Evolutionary conservation across 2,888 invertebrate species (phyloP), one percentile per base, ranked within the genome.

Genomic region (Plebejus argus): DNA sequence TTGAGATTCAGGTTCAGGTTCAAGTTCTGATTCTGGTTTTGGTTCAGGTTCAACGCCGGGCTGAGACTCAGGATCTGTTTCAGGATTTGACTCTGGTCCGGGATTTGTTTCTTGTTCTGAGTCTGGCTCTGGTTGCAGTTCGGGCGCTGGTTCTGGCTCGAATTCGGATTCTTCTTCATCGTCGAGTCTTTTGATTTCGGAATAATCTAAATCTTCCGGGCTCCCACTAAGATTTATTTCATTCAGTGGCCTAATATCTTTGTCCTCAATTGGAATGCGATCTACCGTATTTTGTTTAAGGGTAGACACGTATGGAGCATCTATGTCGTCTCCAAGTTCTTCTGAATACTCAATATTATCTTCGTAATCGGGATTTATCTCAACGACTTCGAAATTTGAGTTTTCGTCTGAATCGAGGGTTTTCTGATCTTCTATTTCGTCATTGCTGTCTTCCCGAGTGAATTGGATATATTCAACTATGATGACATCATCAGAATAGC

Each of bases 401-500:
- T 33, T 33, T 66, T 66, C 28, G 6, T 28, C 66, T 12, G 61
- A 23, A 61, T 61, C 23, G 12, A 61, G 1, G 1, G 23, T 10
- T 28, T 66, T 66, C 28, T 66, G 66, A 6, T 18, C 28, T 28
- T 18, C 28, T 66, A 15, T 1, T 66, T 66, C 15, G 28, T 66
- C 3, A 23, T 61, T 66, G 1, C 6, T 18, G 2, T 66, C 28
- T 28, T 66, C 66, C 23, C 20, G 15, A 74, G 28, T 49, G 3
- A 74, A 53, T 15, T 74, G 74, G 12, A 74, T 15, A 18, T 84
- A 85, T 53, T 85, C 83, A 45, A 86, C 76, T 80, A 86, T 77
- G 75, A 87, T 80, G 35, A 83, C 79, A 78, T 86, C 84, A 75
- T 80, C 81, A 28, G 81, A 76, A 61, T 79, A 76, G 74, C 82